Evolutionary conservation across 2,797 vertebrate species (phyloP), one percentile per base, ranked within the genome.

Genomic region (Rhinatrema bivittatum): DNA sequence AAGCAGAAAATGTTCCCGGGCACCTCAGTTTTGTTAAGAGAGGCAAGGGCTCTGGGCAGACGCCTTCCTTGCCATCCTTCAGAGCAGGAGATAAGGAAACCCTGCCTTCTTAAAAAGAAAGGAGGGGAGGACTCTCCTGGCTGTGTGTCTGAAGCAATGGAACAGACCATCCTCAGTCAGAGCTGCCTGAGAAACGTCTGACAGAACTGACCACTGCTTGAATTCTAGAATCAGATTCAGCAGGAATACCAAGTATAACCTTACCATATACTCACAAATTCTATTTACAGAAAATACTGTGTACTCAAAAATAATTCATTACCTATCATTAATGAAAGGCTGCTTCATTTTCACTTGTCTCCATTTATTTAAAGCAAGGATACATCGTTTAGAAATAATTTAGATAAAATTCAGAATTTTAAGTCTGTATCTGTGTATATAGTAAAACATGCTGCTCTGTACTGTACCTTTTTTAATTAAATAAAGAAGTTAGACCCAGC

Each of bases 151-250:
- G 9, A 25, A 23, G 19, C 18, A 12, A 28, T 11, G 3, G 20
- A 29, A 18, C 11, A 15, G 16, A 9, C n/a, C n/a, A 15, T 21
- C 9, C 7, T 5, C 11, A 5, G 15, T 11, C 9, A n/a, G n/a
- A 0, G 2, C 10, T 7, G n/a, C n/a, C 20, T 10, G 16, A 5
- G 9, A 15, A 7, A n/a, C 7, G 16, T 16, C 20, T 53, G 28
- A 10, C 25, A 7, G 14, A 3, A 9, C 4, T n/a, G n/a, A n/a
- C n/a, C n/a, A n/a, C n/a, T 0, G 0, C 9, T 2, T 25, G 7
- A 2, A 1, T 2, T 14, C 5, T 13, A 9, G 5, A 3, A 24
- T 2, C 5, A 31, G 19, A 27, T 3, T 0, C 1, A 19, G 16
- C 31, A 9, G 9, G 1, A 7, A 13, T 4, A 5, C 10, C 1